These are phyloP conservation scores for Dipus sagitta DNA, from an alignment of 2,797 vertebrate species.

Conservation along the genomic window DNA sequence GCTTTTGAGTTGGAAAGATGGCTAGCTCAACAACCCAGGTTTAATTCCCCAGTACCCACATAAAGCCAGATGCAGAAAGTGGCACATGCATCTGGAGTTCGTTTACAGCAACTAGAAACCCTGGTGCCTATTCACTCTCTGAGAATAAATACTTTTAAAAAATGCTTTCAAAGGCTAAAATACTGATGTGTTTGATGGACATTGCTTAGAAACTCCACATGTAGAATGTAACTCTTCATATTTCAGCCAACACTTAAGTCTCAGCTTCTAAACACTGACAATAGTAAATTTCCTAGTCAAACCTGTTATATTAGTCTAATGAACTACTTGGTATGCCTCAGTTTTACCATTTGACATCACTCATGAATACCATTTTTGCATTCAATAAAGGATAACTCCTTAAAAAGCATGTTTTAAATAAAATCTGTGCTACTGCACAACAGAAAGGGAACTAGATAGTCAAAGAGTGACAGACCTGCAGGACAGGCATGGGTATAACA, in stretches of 20 bases:
- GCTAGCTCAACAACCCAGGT: too few relatives aligned
- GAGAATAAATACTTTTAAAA: too few relatives aligned
- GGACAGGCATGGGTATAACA: background rate
- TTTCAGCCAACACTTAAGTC: background rate
- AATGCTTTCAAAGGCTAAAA: background rate
- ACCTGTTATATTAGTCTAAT: background rate
- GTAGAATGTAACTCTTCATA: background rate
- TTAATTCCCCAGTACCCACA: too few relatives aligned
- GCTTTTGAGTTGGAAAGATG: too few relatives aligned
- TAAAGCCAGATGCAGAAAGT: too few relatives aligned
- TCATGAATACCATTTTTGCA: background rate
- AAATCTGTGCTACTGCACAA: conserved; percentile 19
- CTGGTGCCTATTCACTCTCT: too few relatives aligned
- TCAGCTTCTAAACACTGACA: background rate
- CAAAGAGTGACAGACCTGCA: background rate
- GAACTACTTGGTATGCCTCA: background rate
- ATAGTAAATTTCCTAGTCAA: background rate
- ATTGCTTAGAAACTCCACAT: background rate
- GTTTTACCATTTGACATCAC: background rate
- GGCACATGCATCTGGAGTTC: too few relatives aligned
- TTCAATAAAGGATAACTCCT: conserved; percentile 1
- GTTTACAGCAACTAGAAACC: too few relatives aligned
- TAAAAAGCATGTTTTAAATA: background rate
- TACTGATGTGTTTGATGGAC: background rate
- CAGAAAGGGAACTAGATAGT: background rate